Evolutionary conservation across 2,113 vertebrate genomes (phyloP), one percentile per base, ranked within the genome.

Genomic region (Cichladusa arquata): DNA sequence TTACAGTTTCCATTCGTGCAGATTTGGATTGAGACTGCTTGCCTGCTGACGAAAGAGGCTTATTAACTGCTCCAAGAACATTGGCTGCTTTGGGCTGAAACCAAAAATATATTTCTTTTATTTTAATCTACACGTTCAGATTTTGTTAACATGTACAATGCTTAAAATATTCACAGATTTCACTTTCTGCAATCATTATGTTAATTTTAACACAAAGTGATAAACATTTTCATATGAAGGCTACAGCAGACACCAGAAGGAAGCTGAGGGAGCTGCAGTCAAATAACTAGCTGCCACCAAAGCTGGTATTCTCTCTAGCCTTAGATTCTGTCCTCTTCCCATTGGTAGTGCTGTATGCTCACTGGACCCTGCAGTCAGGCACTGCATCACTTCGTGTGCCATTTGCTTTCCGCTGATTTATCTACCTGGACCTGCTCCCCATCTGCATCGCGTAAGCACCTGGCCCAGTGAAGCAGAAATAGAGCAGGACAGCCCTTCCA

Each of bases 1-100:
- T 99, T 97, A 99, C 98, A 50, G 99, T 99, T 97, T 99, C 99
- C 99, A 99, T 99, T 71, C 99, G 98, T 79, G 99, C 99, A 40
- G 99, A 98, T 98, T 99, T 99, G 93, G 98, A 99, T 94, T 99
- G 99, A 86, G 99, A 98, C 85, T 98, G 99, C 93, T 99, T 99
- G 91, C 99, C 99, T 74, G 99, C 99, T 81, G 99, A 98, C 31
- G 99, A 98, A 96, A 99, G 98, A 13, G 99, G 99, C 97, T 99
- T 99, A 98, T 99, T 99, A 83, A 99, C 99, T 33, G 99, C 99
- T 40, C 99, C 99, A 87, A 99, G 98, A 90, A 99, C 99, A 90
- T 99, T 99, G 67, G 99, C 98, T 47, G 99, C 99, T 98, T 99
- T 99, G 67, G 99, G 99, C 99, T 99, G 94, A 92, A 97, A 97